phyloP scores from a whole-genome alignment of 2,888 invertebrate genomes.

The Leucophenga maculata region DNA sequence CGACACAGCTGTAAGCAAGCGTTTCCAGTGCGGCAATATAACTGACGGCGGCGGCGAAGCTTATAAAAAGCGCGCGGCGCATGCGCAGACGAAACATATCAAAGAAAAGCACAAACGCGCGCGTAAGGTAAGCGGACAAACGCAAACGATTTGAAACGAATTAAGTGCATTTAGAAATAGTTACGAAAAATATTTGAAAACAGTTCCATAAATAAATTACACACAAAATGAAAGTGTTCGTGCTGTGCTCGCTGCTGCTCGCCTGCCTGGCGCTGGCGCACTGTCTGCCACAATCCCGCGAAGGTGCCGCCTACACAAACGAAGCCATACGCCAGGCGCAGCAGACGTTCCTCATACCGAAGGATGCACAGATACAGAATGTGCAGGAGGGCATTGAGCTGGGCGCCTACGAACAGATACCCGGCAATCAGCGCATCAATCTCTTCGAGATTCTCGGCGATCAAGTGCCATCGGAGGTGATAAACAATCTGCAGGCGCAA shows the following conservation, averaged over 20 bases:
- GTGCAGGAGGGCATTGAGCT: constrained; percentile 89
- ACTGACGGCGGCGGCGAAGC: constrained; percentile 49
- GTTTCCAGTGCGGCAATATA: constrained; percentile 44
- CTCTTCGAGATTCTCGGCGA: constrained; percentile 88
- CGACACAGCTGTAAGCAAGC: constrained; percentile 34
- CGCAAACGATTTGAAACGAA: not conserved
- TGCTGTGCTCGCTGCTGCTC: constrained; percentile 55
- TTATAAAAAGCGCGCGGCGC: constrained; percentile 61
- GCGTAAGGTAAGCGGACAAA: constrained; percentile 61
- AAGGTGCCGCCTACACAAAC: constrained; percentile 86
- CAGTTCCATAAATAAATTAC: not conserved
- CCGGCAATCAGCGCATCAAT: constrained; percentile 87
- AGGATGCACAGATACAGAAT: constrained; percentile 89
- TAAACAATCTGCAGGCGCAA: constrained; percentile 88
- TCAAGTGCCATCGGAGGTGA: constrained; percentile 89
- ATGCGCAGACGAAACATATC: constrained; percentile 62
- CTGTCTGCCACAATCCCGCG: constrained; percentile 78
- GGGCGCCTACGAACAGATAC: constrained; percentile 89
- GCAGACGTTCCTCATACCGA: constrained; percentile 87
- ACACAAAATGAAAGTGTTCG: constrained; percentile 52
- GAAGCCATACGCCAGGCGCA: constrained; percentile 91
- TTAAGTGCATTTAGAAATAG: not conserved
- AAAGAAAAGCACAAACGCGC: constrained; percentile 50
- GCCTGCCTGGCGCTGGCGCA: constrained; percentile 45
- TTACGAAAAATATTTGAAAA: not conserved